phyloP scores from a whole-genome alignment of 1,140 invertebrate genomes.

The Periplaneta americana region DNA sequence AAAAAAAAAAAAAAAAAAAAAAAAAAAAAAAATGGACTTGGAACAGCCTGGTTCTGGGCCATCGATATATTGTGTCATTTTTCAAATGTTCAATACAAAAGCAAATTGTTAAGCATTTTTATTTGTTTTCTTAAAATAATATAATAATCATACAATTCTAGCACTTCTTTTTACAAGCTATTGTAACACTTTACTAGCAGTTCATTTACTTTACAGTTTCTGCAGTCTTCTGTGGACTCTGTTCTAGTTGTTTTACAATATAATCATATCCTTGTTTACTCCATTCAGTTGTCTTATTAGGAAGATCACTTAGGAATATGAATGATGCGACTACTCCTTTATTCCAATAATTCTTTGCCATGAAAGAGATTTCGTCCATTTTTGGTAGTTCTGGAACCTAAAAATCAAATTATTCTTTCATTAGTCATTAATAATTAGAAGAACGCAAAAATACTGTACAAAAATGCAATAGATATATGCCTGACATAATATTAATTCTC shows the following conservation, averaged over 20 bases:
- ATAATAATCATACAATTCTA: not conserved
- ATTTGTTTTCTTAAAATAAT: not conserved
- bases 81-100: too few species aligned
- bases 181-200: not conserved
- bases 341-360: conserved; percentile 49
- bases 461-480: too few species aligned
- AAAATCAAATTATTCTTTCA: conserved; percentile 25
- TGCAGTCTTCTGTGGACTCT: not conserved
- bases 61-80: too few species aligned
- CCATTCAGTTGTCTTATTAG: conserved; percentile 37
- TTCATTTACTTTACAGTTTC: not conserved
- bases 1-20: too few species aligned
- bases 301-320: conserved; percentile 42
- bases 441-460: too few species aligned
- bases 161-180: not conserved
- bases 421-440: too few species aligned
- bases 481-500: too few species aligned
- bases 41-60: too few species aligned
- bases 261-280: conserved; percentile 28
- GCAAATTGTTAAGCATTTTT: too few species aligned
- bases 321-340: conserved; percentile 46
- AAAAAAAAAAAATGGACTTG: too few species aligned
- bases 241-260: conserved; percentile 10
- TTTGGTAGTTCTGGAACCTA: conserved; percentile 47
- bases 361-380: conserved; percentile 40